Conservation (phyloP, 30 jellyfish, hydroid and myxozoan genomes). For the Turritopsis rubra region DNA sequence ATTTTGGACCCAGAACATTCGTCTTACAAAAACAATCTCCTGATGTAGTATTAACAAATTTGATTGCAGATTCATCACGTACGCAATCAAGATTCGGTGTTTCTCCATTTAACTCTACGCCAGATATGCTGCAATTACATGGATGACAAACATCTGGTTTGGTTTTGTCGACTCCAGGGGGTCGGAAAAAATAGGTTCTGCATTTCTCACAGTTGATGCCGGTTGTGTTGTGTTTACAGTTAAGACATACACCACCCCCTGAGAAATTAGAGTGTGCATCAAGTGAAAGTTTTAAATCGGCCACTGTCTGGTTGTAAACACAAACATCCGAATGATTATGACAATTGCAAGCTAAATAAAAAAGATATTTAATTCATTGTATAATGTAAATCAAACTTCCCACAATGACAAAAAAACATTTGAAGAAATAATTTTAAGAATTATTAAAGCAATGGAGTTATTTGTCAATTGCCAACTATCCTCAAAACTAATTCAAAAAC, state of each 20-base stretch:
- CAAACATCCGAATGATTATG: slow-evolving; percentile 57
- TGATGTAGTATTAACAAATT: slow-evolving; percentile 49
- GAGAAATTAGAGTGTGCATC: slow-evolving; percentile 45
- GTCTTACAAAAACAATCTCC: slow-evolving; percentile 90
- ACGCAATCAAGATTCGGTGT: slow-evolving; percentile 61
- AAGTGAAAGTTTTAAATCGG: slow-evolving; percentile 37
- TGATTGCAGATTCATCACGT: slow-evolving; percentile 39
- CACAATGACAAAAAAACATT: too few species aligned
- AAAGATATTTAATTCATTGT: neutral
- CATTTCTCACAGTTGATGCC: slow-evolving; percentile 63
- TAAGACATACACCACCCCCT: slow-evolving; percentile 89
- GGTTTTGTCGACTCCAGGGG: neutral
- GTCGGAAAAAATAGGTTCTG: neutral
- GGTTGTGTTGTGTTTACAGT: slow-evolving; percentile 22
- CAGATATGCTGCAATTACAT: slow-evolving; percentile 60
- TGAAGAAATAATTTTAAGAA: too few species aligned
- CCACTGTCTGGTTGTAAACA: slow-evolving; percentile 72
- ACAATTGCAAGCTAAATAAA: slow-evolving; percentile 81
- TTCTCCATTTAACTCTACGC: slow-evolving; percentile 46
- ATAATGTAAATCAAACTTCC: neutral
- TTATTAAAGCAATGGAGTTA: too few species aligned
- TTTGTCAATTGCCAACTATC: too few species aligned
- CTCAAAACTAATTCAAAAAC: too few species aligned
- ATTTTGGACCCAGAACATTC: slow-evolving; percentile 52
- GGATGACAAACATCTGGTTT: slow-evolving; percentile 1